Evolutionary conservation across 2,888 invertebrate genomes (phyloP).

Genomic region (Drosophila bunnanda): DNA sequence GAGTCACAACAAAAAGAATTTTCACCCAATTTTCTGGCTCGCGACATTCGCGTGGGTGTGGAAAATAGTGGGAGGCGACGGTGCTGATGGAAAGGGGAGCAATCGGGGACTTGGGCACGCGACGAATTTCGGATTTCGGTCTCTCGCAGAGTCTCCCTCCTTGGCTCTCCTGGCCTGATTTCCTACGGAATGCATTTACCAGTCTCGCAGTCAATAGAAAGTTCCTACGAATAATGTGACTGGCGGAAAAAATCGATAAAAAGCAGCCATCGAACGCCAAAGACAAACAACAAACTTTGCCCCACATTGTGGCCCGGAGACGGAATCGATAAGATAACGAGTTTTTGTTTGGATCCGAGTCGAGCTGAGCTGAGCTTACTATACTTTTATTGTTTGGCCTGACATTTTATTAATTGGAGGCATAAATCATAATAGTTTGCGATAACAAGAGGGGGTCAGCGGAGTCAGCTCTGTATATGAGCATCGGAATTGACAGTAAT

Average conservation of each 20-base stretch:
- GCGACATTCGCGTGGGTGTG: slow-evolving; percentile 64
- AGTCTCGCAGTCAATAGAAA: slow-evolving; percentile 35
- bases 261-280: slow-evolving; percentile 1
- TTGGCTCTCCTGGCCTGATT: slow-evolving; percentile 31
- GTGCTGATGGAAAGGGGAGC: background rate
- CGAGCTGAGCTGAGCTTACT: slow-evolving; percentile 19
- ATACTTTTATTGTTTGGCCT: slow-evolving; percentile 28
- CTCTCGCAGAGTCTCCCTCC: slow-evolving; percentile 5
- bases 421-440: slow-evolving; percentile 26
- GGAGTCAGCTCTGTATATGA: slow-evolving; percentile 16
- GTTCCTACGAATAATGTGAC: slow-evolving; percentile 44
- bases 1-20: slow-evolving; percentile 48
- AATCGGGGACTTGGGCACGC: slow-evolving; percentile 56
- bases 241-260: slow-evolving; percentile 40
- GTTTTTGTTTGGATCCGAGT: slow-evolving; percentile 27
- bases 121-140: slow-evolving; percentile 48
- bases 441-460: slow-evolving; percentile 13
- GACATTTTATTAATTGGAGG: slow-evolving; percentile 22
- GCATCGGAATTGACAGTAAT: background rate
- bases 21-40: slow-evolving; percentile 80
- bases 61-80: slow-evolving; percentile 18
- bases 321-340: slow-evolving; percentile 52
- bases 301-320: slow-evolving; percentile 23
- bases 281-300: slow-evolving; percentile 29
- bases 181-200: slow-evolving; percentile 40